Evolutionary conservation across 2,888 invertebrate species (phyloP).

Genomic region (Saturnia japonica): DNA sequence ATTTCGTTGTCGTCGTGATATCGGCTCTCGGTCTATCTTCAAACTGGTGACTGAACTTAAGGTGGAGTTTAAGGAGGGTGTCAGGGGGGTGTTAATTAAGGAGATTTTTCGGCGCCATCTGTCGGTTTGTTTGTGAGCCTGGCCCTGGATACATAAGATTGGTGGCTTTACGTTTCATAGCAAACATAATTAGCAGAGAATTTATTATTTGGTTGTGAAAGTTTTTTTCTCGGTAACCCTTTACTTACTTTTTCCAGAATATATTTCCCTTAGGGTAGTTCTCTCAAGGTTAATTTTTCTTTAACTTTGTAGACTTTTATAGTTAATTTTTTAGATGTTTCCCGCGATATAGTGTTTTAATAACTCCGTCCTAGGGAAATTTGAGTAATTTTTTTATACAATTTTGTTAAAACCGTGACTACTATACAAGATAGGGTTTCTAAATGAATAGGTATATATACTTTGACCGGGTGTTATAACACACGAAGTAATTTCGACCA

Average conservation of each 20-base stretch:
- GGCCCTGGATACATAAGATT: conserved; percentile 32
- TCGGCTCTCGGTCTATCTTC: background rate
- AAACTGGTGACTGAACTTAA: background rate
- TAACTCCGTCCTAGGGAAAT: background rate
- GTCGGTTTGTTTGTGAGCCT: conserved; percentile 30
- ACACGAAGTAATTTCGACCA: too few species aligned
- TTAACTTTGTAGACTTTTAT: background rate
- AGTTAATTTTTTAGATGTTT: background rate
- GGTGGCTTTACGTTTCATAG: conserved; percentile 27
- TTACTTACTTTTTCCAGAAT: background rate
- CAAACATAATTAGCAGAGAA: conserved; percentile 32
- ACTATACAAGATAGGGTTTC: background rate
- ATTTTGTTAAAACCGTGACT: background rate
- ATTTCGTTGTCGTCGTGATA: background rate
- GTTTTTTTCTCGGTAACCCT: background rate
- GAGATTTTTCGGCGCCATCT: conserved; percentile 34
- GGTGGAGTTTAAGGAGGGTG: conserved; percentile 19
- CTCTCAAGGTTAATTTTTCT: background rate
- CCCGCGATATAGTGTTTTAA: background rate
- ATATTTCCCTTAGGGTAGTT: background rate
- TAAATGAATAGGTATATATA: too few species aligned
- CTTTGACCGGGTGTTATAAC: too few species aligned
- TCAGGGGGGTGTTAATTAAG: conserved; percentile 35
- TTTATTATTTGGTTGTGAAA: conserved; percentile 29
- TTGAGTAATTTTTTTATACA: background rate